Evolutionary conservation across 1,140 invertebrate genomes (phyloP).

Genomic region (Drosophila subpulchrella): DNA sequence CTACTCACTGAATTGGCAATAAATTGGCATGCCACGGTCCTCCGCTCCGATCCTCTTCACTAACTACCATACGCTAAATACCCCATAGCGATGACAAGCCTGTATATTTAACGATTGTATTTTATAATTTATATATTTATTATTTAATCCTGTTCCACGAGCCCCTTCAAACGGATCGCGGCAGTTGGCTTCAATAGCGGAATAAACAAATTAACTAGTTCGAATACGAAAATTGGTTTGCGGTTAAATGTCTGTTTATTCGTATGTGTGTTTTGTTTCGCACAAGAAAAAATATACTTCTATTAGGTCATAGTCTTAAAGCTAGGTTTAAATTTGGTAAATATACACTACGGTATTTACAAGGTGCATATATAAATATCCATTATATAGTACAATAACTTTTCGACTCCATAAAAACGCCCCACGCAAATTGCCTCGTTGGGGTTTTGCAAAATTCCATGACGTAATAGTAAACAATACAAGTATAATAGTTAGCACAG

Average conservation of each 20-base stretch:
- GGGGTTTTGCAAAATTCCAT: conserved; percentile 18
- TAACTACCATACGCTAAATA: conserved; percentile 33
- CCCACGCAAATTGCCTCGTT: conserved; percentile 8
- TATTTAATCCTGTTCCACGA: conserved; percentile 24
- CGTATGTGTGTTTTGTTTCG: conserved; percentile 63
- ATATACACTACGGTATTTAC: conserved; percentile 59
- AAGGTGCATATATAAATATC: conserved; percentile 50
- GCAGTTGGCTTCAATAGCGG: conserved; percentile 42
- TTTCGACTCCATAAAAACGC: conserved; percentile 26
- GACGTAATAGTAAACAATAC: conserved; percentile 48
- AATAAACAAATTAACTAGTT: conserved; percentile 62
- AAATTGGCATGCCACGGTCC: conserved; percentile 42
- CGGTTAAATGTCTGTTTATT: conserved; percentile 39
- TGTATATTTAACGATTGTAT: conserved; percentile 59
- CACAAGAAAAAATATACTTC: conserved; percentile 66
- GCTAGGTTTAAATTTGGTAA: conserved; percentile 33
- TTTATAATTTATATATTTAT: conserved; percentile 68
- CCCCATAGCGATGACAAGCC: conserved; percentile 44
- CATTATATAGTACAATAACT: conserved; percentile 57
- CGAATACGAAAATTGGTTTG: conserved; percentile 28
- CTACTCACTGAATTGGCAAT: conserved; percentile 63
- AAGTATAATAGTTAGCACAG: conserved; percentile 67
- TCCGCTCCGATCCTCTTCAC: conserved; percentile 40
- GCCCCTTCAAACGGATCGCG: conserved; percentile 4
- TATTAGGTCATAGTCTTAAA: conserved; percentile 50